Base-by-base conservation (phyloP, 2,113 vertebrate genomes). In the Ceuthmochares aereus region DNA sequence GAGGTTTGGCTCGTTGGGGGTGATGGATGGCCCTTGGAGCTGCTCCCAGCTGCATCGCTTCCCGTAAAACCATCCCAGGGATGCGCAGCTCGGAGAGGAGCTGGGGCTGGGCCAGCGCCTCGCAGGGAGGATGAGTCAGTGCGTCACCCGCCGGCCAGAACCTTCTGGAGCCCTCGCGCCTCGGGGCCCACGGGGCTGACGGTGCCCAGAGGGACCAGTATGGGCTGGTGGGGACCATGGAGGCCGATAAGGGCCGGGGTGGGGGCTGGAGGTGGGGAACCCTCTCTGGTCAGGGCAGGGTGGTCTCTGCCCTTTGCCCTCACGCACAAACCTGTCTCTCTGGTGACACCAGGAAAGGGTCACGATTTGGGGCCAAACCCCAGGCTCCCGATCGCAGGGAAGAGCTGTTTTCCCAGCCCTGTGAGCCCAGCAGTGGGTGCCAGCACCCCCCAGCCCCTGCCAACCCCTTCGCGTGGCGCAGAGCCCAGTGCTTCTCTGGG, bases 11-110 rank as follows among this genome's bases (percentile, higher is more conserved):
- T 73, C 72, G 1, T 77, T 93, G 82, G 56, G 69, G 42, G 32
- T 96, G 96, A 96, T 92, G 91, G 88, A 95, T 93, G 77, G 67
- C 5, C 34, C 70, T 78, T 96, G 96, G 93, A 93, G 83, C 18
- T 7, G 62, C 54, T 92, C 96, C 96, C 83, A 3, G 84, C 36
- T 87, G 72, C 70, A 7, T 43, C 51, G 40, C 72, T 52, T 7
- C 58, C 72, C 21, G 15, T 51, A 76, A 89, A 87, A 72, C 76
- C 63, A 86, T 89, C 76, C 75, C 32, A 4, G 8, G 85, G 93
- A 66, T 30, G 76, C 36, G 32, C 27, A 1, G 43, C 4, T 6
- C 19, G 88, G 62, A 81, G 60, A 91, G 84, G 84, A 55, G 58
- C 90, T 84, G 88, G 88, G 81, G 59, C 90, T 3, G 62, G 36